These are phyloP conservation scores for Microtus pennsylvanicus DNA, from an alignment of 2,113 vertebrate genomes.

Conservation along the genomic window DNA sequence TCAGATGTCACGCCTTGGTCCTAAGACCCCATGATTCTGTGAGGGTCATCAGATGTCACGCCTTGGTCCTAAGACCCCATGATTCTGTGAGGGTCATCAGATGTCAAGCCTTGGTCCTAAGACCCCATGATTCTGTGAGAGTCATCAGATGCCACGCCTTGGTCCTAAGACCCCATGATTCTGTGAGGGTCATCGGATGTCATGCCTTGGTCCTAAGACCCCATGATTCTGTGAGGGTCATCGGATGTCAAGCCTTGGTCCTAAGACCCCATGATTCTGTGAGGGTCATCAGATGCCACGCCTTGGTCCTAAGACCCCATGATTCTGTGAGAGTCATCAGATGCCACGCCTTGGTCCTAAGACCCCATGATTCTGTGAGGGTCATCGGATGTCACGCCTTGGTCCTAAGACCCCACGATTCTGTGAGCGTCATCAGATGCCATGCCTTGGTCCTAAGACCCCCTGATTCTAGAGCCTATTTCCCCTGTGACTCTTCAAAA, in stretches of 20 bases:
- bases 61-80: too few relatives aligned
- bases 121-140: not conserved
- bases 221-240: not conserved
- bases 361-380: not conserved
- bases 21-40: too few relatives aligned
- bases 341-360: not conserved
- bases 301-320: too few relatives aligned
- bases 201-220: not conserved
- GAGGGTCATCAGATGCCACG: rapidly evolving
- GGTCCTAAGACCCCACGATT: too few relatives aligned
- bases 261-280: not conserved
- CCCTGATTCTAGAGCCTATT: not conserved
- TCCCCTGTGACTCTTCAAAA: not conserved
- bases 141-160: rapidly evolving
- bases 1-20: too few relatives aligned
- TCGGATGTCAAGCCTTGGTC: not conserved
- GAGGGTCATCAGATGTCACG: too few relatives aligned
- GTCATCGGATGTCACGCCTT: not conserved
- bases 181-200: too few relatives aligned
- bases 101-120: not conserved
- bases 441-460: not conserved
- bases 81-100: too few relatives aligned
- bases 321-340: not conserved
- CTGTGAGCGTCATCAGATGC: not conserved
- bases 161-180: rapidly evolving